phyloP scores from a whole-genome alignment of 2,797 vertebrate species.

The Pogonophryne albipinna region DNA sequence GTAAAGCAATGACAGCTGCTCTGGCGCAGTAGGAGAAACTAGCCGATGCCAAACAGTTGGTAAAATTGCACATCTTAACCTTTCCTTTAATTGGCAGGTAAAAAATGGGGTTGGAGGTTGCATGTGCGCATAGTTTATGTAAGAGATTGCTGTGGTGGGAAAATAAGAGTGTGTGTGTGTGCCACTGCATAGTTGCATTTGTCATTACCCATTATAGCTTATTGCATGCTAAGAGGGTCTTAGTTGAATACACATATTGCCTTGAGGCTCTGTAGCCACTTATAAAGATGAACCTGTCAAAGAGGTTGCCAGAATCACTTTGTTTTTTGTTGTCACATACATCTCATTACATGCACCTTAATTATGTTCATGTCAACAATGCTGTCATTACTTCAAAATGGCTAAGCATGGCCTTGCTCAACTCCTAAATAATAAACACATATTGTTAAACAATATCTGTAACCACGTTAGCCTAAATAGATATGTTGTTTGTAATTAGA shows the following conservation, averaged over 20 bases:
- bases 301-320: neutral
- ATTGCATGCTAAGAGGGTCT: conserved; percentile 7
- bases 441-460: neutral
- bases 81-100: neutral
- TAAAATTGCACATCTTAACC: neutral
- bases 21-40: neutral
- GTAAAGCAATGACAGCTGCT: neutral
- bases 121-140: neutral
- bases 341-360: conserved; percentile 27
- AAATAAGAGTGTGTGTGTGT: neutral
- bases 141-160: neutral
- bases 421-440: conserved; percentile 3
- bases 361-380: conserved; percentile 29
- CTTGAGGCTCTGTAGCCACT: neutral
- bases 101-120: too few relatives aligned
- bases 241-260: conserved; percentile 17
- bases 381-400: neutral
- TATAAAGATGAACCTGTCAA: conserved; percentile 21
- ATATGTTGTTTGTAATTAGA: conserved; percentile 5
- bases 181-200: conserved; percentile 1
- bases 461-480: neutral
- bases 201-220: conserved; percentile 22
- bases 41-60: neutral
- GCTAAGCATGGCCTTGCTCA: neutral
- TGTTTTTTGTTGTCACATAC: conserved; percentile 28